phyloP scores from a whole-genome alignment of 2,888 invertebrate genomes.

The Tiliacea citrago region DNA sequence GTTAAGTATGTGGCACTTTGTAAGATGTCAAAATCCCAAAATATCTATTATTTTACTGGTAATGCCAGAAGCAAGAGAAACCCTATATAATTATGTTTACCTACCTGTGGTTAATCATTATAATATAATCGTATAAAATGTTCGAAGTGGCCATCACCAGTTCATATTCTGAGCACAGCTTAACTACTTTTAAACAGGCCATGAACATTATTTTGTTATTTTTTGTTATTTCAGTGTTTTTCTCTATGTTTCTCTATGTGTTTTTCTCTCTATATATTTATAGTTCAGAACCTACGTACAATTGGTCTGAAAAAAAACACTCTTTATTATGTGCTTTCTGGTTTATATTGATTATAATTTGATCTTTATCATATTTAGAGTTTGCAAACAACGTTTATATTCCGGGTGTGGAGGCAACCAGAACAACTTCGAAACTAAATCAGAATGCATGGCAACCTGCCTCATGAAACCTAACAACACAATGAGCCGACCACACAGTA shows the following conservation, averaged over 20 bases:
- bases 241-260: neutral
- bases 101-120: neutral
- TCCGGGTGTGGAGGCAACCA: constrained; percentile 87
- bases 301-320: neutral
- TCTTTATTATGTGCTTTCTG: neutral
- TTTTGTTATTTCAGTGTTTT: neutral
- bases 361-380: constrained; percentile 66
- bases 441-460: constrained; percentile 78
- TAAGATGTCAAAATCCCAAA: neutral
- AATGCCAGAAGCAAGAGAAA: neutral
- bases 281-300: neutral
- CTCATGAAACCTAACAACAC: constrained; percentile 75
- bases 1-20: constrained; percentile 72
- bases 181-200: neutral
- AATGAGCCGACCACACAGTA: constrained; percentile 48
- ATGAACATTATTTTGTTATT: neutral
- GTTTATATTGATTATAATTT: neutral
- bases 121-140: neutral
- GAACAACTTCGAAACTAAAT: constrained; percentile 80
- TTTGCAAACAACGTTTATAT: constrained; percentile 79
- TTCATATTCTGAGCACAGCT: neutral
- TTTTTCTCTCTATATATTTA: neutral
- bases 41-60: neutral
- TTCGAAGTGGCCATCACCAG: neutral
- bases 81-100: too few relatives aligned